These are phyloP conservation scores for Pelodytes ibericus DNA, from an alignment of 2,797 vertebrate species.

Conservation along the genomic window DNA sequence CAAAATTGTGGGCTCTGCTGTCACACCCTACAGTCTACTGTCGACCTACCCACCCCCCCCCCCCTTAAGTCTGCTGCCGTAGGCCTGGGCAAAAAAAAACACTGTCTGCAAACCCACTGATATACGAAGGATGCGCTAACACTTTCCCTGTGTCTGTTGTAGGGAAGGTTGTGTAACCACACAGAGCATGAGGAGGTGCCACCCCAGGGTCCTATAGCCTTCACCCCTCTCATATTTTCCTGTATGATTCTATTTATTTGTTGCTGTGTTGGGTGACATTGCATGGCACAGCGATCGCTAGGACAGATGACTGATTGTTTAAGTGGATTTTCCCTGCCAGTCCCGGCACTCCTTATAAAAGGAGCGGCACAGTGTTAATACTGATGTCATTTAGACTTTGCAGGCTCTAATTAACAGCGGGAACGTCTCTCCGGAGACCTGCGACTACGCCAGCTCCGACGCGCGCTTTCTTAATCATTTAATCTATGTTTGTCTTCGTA, in stretches of 20 bases:
- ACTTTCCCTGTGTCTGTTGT: no score
- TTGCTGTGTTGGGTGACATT: neutral
- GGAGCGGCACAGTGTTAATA: conserved; percentile 31
- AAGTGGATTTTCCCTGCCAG: conserved; percentile 38
- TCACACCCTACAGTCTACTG: no score
- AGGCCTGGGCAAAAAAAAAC: no score
- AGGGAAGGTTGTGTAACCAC: no score
- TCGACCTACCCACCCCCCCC: no score
- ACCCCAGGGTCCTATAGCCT: no score
- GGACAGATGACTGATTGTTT: conserved; percentile 35
- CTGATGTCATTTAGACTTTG: conserved; percentile 39
- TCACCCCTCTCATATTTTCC: no score
- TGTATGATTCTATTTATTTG: neutral
- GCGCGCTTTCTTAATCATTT: conserved; percentile 12
- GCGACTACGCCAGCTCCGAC: neutral
- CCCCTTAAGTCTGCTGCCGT: no score
- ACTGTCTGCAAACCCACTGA: no score
- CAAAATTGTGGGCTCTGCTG: no score
- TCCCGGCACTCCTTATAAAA: neutral
- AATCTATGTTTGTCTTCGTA: conserved; percentile 27
- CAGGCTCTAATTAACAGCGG: conserved; percentile 41
- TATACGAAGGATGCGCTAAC: no score
- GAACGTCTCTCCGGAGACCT: conserved; percentile 31
- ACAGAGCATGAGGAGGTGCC: no score
- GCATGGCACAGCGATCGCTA: conserved; percentile 6